Percentiles rank a stretch among this genome's conserved stretches.
These are phyloP conservation scores for Oscheius sp. DNA, from an alignment of 1,140 invertebrate species.

Conservation along the genomic window DNA sequence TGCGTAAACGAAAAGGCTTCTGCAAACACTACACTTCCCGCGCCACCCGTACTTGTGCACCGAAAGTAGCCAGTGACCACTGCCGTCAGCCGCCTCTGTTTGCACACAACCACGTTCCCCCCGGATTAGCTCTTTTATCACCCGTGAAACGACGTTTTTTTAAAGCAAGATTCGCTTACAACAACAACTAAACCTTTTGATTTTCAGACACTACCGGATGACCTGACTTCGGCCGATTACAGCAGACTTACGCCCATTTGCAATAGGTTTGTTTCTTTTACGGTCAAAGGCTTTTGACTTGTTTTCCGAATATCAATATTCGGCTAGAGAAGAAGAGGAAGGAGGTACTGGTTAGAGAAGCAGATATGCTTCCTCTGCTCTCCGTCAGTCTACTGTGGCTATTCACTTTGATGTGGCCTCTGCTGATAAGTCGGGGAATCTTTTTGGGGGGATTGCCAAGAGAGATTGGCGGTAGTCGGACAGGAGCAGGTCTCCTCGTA, in stretches of 20 bases:
- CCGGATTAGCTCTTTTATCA: too few species aligned
- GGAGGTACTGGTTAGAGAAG: too few species aligned
- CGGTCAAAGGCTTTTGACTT: too few species aligned
- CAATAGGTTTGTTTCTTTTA: neutral
- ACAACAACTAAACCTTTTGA: too few species aligned
- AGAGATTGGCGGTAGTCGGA: neutral
- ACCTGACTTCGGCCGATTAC: neutral
- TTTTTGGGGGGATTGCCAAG: too few species aligned
- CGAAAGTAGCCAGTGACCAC: neutral
- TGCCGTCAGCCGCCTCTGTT: neutral
- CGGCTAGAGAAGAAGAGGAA: neutral
- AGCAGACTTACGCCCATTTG: neutral
- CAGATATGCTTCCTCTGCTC: too few species aligned
- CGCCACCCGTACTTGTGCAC: neutral
- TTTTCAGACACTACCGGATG: neutral
- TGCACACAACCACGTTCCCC: neutral
- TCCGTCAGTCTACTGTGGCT: too few species aligned
- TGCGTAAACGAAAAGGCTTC: neutral
- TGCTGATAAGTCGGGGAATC: constrained; percentile 8
- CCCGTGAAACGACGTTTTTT: too few species aligned
- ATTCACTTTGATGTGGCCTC: neutral
- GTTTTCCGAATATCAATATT: too few species aligned
- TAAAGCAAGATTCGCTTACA: too few species aligned
- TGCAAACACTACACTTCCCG: neutral
- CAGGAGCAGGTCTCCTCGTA: constrained; percentile 88